Percentiles rank a stretch among this genome's conserved stretches.
phyloP scores from a whole-genome alignment of 1,140 invertebrate species.

The Phymorhynchus buccinoides region DNA sequence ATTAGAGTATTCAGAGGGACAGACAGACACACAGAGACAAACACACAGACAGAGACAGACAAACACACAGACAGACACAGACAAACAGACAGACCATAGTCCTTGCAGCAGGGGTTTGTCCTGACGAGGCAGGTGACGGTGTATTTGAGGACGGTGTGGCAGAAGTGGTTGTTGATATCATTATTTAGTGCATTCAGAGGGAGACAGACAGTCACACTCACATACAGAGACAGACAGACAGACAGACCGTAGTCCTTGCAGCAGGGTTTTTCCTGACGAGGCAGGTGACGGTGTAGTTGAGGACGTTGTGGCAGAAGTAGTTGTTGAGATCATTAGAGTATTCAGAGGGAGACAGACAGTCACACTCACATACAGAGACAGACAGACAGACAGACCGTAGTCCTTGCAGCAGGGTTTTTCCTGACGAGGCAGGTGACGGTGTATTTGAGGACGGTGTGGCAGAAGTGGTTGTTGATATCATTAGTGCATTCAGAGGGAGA shows the following conservation, averaged over 20 bases:
- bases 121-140: too few species aligned
- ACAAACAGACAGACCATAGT: neutral
- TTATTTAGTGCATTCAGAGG: neutral
- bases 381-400: neutral
- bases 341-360: neutral
- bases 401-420: too few species aligned
- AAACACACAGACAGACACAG: neutral
- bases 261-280: too few species aligned
- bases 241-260: too few species aligned
- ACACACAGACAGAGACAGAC: neutral
- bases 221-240: neutral
- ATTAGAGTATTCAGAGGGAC: slow-evolving; percentile 69
- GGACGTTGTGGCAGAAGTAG: slow-evolving; percentile 45
- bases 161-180: neutral
- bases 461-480: too few species aligned
- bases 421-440: too few species aligned
- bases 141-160: neutral
- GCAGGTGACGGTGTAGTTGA: slow-evolving; percentile 26
- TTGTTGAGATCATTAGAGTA: slow-evolving; percentile 42
- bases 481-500: neutral
- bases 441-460: neutral
- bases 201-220: neutral
- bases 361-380: neutral
- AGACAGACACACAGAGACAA: neutral
- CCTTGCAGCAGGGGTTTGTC: too few species aligned